Percentiles rank a stretch among this genome's conserved stretches.
phyloP scores from a whole-genome alignment of 2,113 vertebrate species.

The Urocolius indicus region DNA sequence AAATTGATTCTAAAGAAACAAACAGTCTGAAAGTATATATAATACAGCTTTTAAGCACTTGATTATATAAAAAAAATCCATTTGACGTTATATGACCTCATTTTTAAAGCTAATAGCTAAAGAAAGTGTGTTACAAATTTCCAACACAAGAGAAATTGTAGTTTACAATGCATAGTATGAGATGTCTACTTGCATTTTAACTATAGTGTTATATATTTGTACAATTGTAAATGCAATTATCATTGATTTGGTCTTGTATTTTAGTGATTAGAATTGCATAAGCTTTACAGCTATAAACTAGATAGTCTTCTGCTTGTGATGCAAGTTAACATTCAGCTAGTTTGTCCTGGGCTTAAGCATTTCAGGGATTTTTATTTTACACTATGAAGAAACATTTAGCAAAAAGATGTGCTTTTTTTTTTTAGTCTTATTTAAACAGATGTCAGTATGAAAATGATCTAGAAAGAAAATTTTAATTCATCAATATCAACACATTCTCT shows the following conservation, averaged over 20 bases:
- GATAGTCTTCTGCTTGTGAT: background rate
- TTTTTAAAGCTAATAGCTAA: slow-evolving; percentile 66
- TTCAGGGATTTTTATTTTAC: background rate
- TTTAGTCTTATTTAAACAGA: background rate
- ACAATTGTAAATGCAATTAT: slow-evolving; percentile 51
- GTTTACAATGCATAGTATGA: slow-evolving; percentile 60
- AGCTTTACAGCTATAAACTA: slow-evolving; percentile 4
- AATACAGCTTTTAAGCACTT: slow-evolving; percentile 66
- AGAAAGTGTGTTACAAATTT: slow-evolving; percentile 71
- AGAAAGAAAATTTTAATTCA: background rate
- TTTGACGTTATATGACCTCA: slow-evolving; percentile 75
- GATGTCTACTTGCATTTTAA: slow-evolving; percentile 64
- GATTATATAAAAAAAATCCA: slow-evolving; percentile 75
- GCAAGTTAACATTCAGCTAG: background rate
- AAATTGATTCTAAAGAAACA: slow-evolving; percentile 73
- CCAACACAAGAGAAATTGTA: slow-evolving; percentile 65
- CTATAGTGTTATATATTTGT: slow-evolving; percentile 10
- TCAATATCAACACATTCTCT: background rate
- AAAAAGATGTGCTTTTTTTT: background rate
- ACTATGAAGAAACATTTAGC: background rate
- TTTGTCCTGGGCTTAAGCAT: background rate
- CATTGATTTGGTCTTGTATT: slow-evolving; percentile 49
- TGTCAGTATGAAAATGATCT: background rate
- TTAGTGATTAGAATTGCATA: background rate
- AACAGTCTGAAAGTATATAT: slow-evolving; percentile 52